These are phyloP conservation scores for Aphodius granarius DNA, from an alignment of 2,888 invertebrate genomes.

Conservation along the genomic window DNA sequence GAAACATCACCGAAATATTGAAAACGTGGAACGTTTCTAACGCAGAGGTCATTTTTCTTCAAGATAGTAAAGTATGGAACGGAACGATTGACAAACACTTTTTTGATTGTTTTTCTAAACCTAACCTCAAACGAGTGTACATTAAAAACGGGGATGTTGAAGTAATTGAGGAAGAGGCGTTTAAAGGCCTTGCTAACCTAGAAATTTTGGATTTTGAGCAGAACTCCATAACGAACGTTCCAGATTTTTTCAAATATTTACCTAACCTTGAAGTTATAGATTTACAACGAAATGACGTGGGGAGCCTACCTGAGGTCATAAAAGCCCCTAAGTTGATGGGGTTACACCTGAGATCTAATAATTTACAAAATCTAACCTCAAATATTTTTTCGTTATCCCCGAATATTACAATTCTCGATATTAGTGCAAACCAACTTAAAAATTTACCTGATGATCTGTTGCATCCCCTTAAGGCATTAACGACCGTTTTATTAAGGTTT, in stretches of 20 bases:
- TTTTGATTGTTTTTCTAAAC: slow-evolving; percentile 32
- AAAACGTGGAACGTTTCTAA: background rate
- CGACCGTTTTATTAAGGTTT: slow-evolving; percentile 64
- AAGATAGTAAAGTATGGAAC: background rate
- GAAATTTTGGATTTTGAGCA: slow-evolving; percentile 47
- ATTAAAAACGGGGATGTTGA: slow-evolving; percentile 26
- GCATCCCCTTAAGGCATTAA: slow-evolving; percentile 62
- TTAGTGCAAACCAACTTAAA: slow-evolving; percentile 69
- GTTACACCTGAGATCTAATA: slow-evolving; percentile 25
- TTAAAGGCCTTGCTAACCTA: slow-evolving; percentile 63
- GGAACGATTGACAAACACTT: slow-evolving; percentile 30
- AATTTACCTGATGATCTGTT: slow-evolving; percentile 65
- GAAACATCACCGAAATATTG: background rate
- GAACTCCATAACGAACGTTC: background rate
- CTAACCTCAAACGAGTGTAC: background rate
- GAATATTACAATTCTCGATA: slow-evolving; percentile 66
- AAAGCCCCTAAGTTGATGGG: background rate
- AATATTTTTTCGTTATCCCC: slow-evolving; percentile 65
- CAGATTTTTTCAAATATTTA: background rate
- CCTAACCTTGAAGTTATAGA: background rate
- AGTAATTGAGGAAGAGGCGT: slow-evolving; percentile 28
- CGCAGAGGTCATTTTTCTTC: background rate
- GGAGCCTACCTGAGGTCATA: background rate
- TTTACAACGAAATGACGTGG: slow-evolving; percentile 21
- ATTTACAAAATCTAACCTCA: slow-evolving; percentile 56